Evolutionary conservation across 2,113 vertebrate species (phyloP).

Genomic region (Neolamprologus tretocephalus): DNA sequence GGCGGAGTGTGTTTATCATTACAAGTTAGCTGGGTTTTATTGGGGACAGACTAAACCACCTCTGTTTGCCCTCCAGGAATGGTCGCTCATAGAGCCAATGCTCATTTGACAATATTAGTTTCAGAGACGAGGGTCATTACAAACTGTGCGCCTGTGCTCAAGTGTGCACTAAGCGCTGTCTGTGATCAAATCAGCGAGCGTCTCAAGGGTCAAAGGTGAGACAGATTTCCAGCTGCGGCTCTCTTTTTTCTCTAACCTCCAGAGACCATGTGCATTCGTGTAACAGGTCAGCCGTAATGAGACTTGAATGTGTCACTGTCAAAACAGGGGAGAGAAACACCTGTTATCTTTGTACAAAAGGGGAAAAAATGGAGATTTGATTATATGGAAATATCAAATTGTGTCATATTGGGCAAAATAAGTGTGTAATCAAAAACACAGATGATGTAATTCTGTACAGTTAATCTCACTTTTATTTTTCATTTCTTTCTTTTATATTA

Average conservation of each 20-base stretch:
- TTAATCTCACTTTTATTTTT: background rate
- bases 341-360: background rate
- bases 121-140: background rate
- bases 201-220: slow-evolving; percentile 40
- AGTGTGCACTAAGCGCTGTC: background rate
- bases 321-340: background rate
- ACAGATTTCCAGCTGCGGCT: slow-evolving; percentile 35
- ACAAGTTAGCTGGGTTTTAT: background rate
- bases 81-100: background rate
- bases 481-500: background rate
- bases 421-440: background rate
- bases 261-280: background rate
- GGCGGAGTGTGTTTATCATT: slow-evolving; percentile 44
- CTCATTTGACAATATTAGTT: background rate
- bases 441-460: background rate
- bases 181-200: slow-evolving; percentile 10
- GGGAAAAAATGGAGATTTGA: background rate
- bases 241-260: background rate
- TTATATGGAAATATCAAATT: background rate
- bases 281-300: background rate
- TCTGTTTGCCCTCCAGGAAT: background rate
- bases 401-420: background rate
- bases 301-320: background rate
- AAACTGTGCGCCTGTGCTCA: background rate
- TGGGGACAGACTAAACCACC: slow-evolving; percentile 6